Conservation (phyloP, 2,113 vertebrate species). For the Furnarius figulus region DNA sequence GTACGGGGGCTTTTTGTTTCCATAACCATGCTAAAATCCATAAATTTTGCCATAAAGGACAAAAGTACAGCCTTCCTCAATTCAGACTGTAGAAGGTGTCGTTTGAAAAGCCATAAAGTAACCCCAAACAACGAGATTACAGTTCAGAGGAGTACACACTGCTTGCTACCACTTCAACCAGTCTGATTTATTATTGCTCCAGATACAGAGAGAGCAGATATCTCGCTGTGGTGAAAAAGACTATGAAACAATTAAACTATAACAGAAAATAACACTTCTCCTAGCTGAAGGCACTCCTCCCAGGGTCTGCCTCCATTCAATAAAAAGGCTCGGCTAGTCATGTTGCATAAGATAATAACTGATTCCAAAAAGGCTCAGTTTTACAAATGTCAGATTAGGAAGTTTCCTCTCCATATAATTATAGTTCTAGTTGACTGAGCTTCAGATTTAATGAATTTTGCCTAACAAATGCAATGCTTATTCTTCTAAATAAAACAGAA, state of each 20-base stretch:
- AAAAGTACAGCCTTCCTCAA: not conserved
- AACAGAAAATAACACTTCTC: not conserved
- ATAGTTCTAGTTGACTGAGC: constrained; percentile 41
- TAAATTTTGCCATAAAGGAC: not conserved
- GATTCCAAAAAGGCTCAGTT: not conserved
- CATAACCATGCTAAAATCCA: not conserved
- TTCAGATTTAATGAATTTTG: constrained; percentile 58
- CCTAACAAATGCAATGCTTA: constrained; percentile 27
- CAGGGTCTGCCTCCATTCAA: not conserved
- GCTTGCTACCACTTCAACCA: not conserved
- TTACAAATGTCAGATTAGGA: constrained; percentile 32
- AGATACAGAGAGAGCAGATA: not conserved
- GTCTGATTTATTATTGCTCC: not conserved
- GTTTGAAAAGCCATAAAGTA: not conserved
- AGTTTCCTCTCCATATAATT: constrained; percentile 31
- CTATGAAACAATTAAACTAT: constrained; percentile 4
- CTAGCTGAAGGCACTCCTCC: not conserved
- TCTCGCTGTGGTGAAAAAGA: not conserved
- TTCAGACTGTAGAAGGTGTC: not conserved
- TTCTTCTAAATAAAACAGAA: constrained; percentile 67
- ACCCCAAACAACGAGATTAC: not conserved
- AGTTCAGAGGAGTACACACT: not conserved
- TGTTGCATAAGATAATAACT: not conserved
- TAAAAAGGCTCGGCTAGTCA: not conserved
- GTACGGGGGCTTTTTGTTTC: not conserved